phyloP scores from a whole-genome alignment of 1,140 invertebrate species.

The Vanessa tameamea region DNA sequence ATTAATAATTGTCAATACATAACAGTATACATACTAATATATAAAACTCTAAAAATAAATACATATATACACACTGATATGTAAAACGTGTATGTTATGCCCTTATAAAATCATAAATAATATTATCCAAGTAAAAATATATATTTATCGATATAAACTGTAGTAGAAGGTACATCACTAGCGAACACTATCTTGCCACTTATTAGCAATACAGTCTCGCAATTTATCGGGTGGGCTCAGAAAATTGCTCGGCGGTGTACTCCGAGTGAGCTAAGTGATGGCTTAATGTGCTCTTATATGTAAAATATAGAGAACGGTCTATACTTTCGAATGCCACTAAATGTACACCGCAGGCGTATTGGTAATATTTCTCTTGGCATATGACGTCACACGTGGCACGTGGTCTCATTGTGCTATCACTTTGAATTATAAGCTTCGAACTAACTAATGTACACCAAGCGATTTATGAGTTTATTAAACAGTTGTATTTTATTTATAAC shows the following conservation, averaged over 20 bases:
- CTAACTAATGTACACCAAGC: no score
- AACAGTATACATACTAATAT: no score
- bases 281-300: constrained; percentile 48
- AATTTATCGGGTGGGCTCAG: constrained; percentile 57
- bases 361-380: neutral
- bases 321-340: constrained; percentile 19
- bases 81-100: no score
- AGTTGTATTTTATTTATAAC: no score
- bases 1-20: no score
- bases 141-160: constrained; percentile 13
- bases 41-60: no score
- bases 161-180: constrained; percentile 25
- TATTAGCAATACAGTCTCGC: constrained; percentile 59
- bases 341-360: constrained; percentile 12
- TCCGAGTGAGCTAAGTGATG: constrained; percentile 50
- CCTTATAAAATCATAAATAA: neutral
- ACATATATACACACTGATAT: no score
- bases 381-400: neutral
- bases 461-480: no score
- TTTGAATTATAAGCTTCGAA: neutral
- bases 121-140: neutral
- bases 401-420: neutral
- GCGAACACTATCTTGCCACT: constrained; percentile 54
- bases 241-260: constrained; percentile 53
- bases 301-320: constrained; percentile 40